Evolutionary conservation across 2,888 invertebrate genomes (phyloP).

Genomic region (Dioctria linearis): DNA sequence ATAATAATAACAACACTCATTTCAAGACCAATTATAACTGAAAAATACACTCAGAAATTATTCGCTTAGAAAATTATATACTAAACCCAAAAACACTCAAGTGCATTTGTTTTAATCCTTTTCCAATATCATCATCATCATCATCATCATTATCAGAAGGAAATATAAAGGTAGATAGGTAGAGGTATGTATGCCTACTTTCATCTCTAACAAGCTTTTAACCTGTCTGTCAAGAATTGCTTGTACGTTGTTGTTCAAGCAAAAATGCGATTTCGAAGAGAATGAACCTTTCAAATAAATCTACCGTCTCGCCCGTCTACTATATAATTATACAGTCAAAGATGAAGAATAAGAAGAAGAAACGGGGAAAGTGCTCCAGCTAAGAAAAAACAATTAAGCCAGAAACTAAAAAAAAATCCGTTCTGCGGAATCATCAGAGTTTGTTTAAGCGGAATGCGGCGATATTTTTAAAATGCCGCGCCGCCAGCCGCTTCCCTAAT

Average conservation of each 20-base stretch:
- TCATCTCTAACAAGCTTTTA: conserved; percentile 30
- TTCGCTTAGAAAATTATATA: background rate
- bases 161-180: too few species aligned
- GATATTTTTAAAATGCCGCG: background rate
- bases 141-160: background rate
- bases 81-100: background rate
- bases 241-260: too few species aligned
- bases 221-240: background rate
- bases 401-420: too few species aligned
- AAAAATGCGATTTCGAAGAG: too few species aligned
- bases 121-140: background rate
- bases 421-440: background rate
- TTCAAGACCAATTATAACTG: background rate
- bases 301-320: too few species aligned
- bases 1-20: too few species aligned
- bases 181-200: background rate
- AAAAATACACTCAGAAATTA: background rate
- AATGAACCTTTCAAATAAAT: too few species aligned
- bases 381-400: too few species aligned
- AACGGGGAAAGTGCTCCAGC: too few species aligned
- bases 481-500: background rate
- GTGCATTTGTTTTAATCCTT: background rate
- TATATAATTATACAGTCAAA: too few species aligned
- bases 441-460: conserved; percentile 9
- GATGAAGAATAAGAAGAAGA: too few species aligned